phyloP scores from a whole-genome alignment of 1,140 invertebrate species.

The Drosophila mauritiana region DNA sequence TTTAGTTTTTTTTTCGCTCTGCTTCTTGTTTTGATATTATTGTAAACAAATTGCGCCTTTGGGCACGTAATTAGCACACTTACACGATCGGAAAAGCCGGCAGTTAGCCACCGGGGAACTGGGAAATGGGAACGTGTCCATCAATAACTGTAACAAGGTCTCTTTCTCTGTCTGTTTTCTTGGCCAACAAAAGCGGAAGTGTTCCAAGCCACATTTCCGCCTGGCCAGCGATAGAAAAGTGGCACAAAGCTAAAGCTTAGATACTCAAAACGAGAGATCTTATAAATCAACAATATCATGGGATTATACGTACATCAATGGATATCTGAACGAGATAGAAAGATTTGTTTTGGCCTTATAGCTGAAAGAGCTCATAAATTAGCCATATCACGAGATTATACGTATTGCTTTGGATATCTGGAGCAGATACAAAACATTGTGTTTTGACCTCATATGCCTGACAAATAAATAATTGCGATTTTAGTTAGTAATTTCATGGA shows the following conservation, averaged over 20 bases:
- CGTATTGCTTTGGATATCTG: background rate
- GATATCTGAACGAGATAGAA: background rate
- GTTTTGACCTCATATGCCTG: constrained; percentile 6
- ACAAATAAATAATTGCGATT: constrained; percentile 2
- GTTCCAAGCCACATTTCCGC: constrained; percentile 49
- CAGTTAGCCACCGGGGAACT: background rate
- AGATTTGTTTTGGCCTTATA: background rate
- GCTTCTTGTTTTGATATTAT: constrained; percentile 39
- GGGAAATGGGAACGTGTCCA: constrained; percentile 75
- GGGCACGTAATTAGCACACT: constrained; percentile 81
- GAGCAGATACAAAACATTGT: constrained; percentile 1
- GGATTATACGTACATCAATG: constrained; percentile 12
- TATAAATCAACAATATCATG: constrained; percentile 33
- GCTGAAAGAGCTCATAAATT: constrained; percentile 17
- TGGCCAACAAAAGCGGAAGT: constrained; percentile 50
- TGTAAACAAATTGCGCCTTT: constrained; percentile 79
- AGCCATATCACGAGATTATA: constrained; percentile 26
- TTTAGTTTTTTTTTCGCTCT: constrained; percentile 8
- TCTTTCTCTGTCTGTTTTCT: constrained; percentile 31
- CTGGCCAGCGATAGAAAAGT: constrained; percentile 31
- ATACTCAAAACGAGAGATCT: constrained; percentile 1
- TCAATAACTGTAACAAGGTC: constrained; percentile 80
- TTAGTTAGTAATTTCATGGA: background rate
- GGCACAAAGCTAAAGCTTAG: constrained; percentile 40
- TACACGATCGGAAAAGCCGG: constrained; percentile 46